Evolutionary conservation across 1,140 invertebrate genomes (phyloP), one percentile per base, ranked within the genome.

Genomic region (Zeugodacus cucurbitae): DNA sequence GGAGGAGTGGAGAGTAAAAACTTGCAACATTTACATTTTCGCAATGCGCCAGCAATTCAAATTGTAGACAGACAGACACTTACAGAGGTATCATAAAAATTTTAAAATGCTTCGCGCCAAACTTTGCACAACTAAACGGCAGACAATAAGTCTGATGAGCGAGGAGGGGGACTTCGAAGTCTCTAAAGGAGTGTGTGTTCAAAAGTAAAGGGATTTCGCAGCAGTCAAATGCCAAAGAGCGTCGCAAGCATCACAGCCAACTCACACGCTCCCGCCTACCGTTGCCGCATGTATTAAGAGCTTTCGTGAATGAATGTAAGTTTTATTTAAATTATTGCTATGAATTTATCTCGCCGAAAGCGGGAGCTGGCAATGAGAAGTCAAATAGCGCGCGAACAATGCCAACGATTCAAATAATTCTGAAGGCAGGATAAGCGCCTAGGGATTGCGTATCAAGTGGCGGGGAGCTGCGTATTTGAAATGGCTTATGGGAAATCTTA

Each of bases 21-120:
- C 7, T 82, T 82, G 7, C 74, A 54, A 82, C 44, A 82, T 82
- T 82, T 48, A 26, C 41, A 48, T 82, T 82, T 82, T 26, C n/a
- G 10, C 0, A 14, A 41, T 8, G 20, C n/a, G n/a, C 6, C 48
- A 82, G 74, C 41, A 48, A 54, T 82, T 44, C 74, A 54, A 82
- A 82, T 82, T 82, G 37, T 48, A 82, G 41, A 48, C 41, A 82
- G 41, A 48, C 41, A 82, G 74, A 82, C 74, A 64, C 34, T 86
- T 48, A 44, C 34, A 44, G 44, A 54, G 57, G 41, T 41, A 64
- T 85, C 57, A 88, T 88, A 88, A 86, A 88, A 88, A 88, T 85
- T 88, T 88, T 88, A 88, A 88, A 88, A 88, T 70, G 58, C 41
- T 82, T 82, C 74, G 41, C 74, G 74, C 74, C 74, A 82, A 82